phyloP scores from a whole-genome alignment of 2,797 vertebrate genomes.

The Remorina albescens region DNA sequence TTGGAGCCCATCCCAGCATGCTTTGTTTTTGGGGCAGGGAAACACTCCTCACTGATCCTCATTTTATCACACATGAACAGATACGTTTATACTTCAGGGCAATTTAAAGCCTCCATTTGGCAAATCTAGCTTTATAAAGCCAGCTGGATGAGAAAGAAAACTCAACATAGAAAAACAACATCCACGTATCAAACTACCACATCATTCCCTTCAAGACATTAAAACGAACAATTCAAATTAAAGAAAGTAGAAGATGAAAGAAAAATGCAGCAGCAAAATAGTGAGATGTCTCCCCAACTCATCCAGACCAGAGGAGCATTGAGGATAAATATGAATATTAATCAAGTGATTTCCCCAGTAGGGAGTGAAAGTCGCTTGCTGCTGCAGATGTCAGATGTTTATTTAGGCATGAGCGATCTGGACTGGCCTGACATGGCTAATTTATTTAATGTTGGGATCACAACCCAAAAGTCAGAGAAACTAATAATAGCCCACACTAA shows the following conservation, averaged over 20 bases:
- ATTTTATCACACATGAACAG: conserved; percentile 16
- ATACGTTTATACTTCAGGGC: conserved; percentile 30
- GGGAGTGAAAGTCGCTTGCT: neutral
- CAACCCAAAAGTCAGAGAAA: neutral
- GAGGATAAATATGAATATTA: neutral
- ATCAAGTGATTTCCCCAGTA: neutral
- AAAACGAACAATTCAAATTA: neutral
- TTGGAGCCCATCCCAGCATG: conserved; percentile 23
- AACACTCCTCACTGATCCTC: neutral
- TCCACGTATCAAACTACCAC: neutral
- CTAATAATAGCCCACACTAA: neutral
- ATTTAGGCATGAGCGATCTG: neutral
- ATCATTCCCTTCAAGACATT: neutral
- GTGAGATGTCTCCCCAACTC: neutral
- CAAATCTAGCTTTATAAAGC: neutral
- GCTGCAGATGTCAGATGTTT: neutral
- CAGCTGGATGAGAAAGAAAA: neutral
- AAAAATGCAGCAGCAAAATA: neutral
- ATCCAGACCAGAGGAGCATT: neutral
- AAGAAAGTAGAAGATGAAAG: too few relatives aligned
- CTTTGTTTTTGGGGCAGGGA: conserved; percentile 16
- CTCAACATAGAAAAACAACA: neutral
- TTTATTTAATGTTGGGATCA: neutral
- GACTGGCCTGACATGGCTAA: neutral
- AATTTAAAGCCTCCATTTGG: conserved; percentile 34